Percentiles rank a stretch among this genome's conserved stretches.
Evolutionary conservation across 2,888 invertebrate species (phyloP).

Genomic region (Drosophila koepferae): DNA sequence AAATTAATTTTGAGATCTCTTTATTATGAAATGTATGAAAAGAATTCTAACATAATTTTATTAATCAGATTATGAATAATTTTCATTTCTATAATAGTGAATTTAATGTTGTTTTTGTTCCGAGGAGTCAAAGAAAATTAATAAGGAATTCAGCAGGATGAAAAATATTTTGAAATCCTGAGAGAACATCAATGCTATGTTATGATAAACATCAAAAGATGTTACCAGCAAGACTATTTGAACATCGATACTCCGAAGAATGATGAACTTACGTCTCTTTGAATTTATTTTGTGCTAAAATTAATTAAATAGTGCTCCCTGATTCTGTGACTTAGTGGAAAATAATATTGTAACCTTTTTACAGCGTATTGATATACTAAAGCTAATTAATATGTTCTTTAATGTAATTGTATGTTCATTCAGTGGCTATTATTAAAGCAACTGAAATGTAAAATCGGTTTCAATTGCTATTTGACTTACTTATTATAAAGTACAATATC

Average conservation of each 20-base stretch:
- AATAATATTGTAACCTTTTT: not conserved
- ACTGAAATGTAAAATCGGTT: not conserved
- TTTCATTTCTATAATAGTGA: not conserved
- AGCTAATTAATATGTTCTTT: not conserved
- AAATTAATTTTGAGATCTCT: too few relatives aligned
- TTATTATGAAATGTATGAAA: too few relatives aligned
- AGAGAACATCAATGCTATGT: too few relatives aligned
- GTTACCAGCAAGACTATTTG: not conserved
- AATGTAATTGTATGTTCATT: too few relatives aligned
- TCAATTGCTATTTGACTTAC: conserved; percentile 85
- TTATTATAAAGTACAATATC: conserved; percentile 94
- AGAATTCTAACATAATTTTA: not conserved
- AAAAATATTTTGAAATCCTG: too few relatives aligned
- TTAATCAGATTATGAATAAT: not conserved
- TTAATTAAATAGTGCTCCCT: not conserved
- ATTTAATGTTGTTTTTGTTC: too few relatives aligned
- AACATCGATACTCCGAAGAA: not conserved
- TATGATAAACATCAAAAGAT: not conserved
- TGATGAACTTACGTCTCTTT: not conserved
- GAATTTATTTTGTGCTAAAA: not conserved
- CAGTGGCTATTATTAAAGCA: not conserved
- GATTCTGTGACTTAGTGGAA: not conserved
- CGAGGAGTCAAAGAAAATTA: too few relatives aligned
- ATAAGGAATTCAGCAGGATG: too few relatives aligned
- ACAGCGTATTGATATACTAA: not conserved